Percentiles rank a stretch among this genome's conserved stretches.
Evolutionary conservation across 2,113 vertebrate genomes (phyloP).

Genomic region (Rhabdomys dilectus): DNA sequence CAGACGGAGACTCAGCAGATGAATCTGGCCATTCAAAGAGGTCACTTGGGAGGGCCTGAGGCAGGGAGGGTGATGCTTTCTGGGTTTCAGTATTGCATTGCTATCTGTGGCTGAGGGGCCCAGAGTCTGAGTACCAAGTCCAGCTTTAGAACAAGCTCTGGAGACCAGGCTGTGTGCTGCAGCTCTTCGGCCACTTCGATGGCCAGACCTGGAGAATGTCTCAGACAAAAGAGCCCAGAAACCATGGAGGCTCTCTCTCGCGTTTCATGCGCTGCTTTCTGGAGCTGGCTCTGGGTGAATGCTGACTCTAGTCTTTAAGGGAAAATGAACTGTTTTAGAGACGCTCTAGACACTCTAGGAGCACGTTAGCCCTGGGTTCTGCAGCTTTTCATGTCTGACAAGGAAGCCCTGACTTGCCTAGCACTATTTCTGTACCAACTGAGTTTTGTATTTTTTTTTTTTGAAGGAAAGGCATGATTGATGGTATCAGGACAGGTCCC

Average conservation of each 20-base stretch:
- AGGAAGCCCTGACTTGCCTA: neutral
- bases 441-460: neutral
- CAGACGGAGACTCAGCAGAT: neutral
- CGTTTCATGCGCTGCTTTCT: fast-evolving
- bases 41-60: neutral
- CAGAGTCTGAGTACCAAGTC: neutral
- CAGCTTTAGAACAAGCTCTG: neutral
- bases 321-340: neutral
- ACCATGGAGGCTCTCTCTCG: neutral
- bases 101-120: too few relatives aligned
- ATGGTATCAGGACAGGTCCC: neutral
- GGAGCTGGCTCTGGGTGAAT: too few relatives aligned
- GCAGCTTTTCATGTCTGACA: neutral
- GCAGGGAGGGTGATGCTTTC: neutral
- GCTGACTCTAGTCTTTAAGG: neutral
- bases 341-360: neutral
- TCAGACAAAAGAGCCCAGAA: fast-evolving
- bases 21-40: neutral
- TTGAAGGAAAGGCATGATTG: conserved; percentile 31
- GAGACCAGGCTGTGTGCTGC: neutral
- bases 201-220: neutral
- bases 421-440: conserved; percentile 56
- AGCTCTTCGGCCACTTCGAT: neutral
- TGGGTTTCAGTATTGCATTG: neutral
- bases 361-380: neutral